These are phyloP conservation scores for Temnothorax longispinosus DNA, from an alignment of 1,140 invertebrate species.

Conservation along the genomic window DNA sequence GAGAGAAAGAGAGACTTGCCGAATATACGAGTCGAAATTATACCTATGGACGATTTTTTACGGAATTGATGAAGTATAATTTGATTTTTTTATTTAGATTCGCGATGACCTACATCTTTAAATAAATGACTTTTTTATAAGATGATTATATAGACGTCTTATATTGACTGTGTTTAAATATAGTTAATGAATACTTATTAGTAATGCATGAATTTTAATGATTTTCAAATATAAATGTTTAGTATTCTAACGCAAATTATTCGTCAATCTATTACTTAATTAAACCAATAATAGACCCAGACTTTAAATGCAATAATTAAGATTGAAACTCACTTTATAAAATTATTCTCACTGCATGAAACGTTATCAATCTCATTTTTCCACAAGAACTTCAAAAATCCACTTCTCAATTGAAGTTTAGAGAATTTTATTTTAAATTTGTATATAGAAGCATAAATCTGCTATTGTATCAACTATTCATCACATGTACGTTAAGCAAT, in stretches of 20 bases:
- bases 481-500: constrained; percentile 1
- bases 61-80: background rate
- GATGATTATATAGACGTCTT: background rate
- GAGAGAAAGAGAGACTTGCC: background rate
- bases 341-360: background rate
- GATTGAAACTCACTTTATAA: background rate
- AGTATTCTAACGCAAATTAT: background rate
- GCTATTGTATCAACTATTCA: constrained; percentile 7
- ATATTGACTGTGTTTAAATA: background rate
- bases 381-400: background rate
- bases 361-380: background rate
- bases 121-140: background rate
- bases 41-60: background rate
- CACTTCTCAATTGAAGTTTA: background rate
- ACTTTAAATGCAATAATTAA: background rate
- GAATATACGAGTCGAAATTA: background rate
- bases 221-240: background rate
- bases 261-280: background rate
- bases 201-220: background rate
- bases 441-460: background rate
- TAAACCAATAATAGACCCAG: background rate
- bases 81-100: background rate
- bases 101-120: background rate
- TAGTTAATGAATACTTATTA: background rate
- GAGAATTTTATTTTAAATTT: background rate